Conservation (phyloP, 1,140 invertebrate species). For the Maniola jurtina region DNA sequence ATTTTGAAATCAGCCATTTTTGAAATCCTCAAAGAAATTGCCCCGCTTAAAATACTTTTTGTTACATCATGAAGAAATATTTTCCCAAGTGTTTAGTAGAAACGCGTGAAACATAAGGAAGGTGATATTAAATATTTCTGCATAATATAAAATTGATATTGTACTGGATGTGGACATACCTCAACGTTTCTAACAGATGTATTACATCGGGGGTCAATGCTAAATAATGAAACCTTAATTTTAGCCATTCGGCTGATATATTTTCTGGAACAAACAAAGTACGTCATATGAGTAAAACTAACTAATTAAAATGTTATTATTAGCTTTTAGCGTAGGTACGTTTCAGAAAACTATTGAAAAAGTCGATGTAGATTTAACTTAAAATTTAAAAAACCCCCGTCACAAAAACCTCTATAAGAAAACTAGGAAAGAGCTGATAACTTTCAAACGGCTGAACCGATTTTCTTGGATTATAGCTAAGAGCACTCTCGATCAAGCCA, state of each 20-base stretch:
- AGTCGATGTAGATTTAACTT: too few species aligned
- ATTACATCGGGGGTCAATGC: slow-evolving; percentile 82
- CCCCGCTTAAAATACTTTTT: slow-evolving; percentile 33
- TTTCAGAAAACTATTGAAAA: too few species aligned
- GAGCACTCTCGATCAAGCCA: too few species aligned
- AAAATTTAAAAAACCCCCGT: too few species aligned
- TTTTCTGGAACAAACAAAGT: slow-evolving; percentile 77
- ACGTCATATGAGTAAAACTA: not conserved
- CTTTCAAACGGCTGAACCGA: too few species aligned
- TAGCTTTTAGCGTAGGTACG: too few species aligned
- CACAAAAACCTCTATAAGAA: too few species aligned
- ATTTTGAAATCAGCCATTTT: not conserved
- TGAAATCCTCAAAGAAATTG: slow-evolving; percentile 46
- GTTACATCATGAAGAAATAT: slow-evolving; percentile 73
- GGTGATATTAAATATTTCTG: slow-evolving; percentile 63
- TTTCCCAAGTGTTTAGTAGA: slow-evolving; percentile 18
- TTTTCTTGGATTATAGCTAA: too few species aligned
- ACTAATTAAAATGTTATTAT: too few species aligned
- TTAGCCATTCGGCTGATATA: slow-evolving; percentile 87
- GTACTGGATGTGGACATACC: slow-evolving; percentile 55
- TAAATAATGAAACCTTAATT: slow-evolving; percentile 86
- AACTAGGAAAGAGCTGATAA: too few species aligned
- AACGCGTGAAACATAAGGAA: not conserved
- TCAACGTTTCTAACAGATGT: slow-evolving; percentile 82
- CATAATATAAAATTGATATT: slow-evolving; percentile 55